Evolutionary conservation across 2,888 invertebrate species (phyloP).

Genomic region (Tenodera sinensis): DNA sequence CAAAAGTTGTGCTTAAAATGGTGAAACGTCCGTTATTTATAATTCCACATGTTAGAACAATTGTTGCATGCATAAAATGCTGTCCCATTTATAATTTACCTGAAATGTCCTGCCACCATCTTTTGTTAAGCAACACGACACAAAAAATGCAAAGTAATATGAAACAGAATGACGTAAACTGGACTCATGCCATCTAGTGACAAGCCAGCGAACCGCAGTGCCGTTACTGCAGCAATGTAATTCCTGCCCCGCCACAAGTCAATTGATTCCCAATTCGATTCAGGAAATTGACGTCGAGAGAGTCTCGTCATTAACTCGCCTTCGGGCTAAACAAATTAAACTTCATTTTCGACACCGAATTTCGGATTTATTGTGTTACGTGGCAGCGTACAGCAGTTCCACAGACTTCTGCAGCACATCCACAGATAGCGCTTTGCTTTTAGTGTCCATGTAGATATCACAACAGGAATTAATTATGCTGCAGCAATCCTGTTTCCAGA

Average conservation of each 20-base stretch:
- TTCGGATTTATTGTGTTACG: slow-evolving; percentile 15
- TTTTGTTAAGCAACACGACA: too few species aligned
- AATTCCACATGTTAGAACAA: too few species aligned
- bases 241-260: slow-evolving; percentile 19
- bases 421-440: background rate
- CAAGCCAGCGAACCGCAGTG: background rate
- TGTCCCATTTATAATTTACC: too few species aligned
- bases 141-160: background rate
- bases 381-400: background rate
- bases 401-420: too few species aligned
- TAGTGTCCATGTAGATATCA: too few species aligned
- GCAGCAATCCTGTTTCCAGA: too few species aligned
- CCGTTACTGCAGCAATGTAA: background rate
- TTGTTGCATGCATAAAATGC: too few species aligned
- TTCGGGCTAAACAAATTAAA: background rate
- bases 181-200: background rate
- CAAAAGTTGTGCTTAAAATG: too few species aligned
- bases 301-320: slow-evolving; percentile 13
- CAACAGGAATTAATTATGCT: too few species aligned
- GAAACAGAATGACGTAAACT: background rate
- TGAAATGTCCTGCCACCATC: too few species aligned
- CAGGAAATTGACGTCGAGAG: slow-evolving; percentile 28
- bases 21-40: too few species aligned
- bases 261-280: slow-evolving; percentile 30
- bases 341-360: background rate